Conservation (phyloP, 2,888 invertebrate species). For the Drosophila sordidapex region DNA sequence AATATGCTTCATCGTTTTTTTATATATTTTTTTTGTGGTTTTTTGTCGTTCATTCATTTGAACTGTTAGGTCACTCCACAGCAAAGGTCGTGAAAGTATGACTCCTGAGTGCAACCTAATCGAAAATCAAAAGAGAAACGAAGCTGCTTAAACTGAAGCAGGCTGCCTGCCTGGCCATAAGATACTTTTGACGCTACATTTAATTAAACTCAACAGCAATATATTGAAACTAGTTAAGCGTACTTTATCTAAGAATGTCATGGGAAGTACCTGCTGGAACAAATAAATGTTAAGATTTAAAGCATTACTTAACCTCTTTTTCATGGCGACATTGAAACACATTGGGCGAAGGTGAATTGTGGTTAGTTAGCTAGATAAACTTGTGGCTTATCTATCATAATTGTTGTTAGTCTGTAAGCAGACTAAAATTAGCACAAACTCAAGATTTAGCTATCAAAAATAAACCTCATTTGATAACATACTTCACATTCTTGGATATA, state of each 20-base stretch:
- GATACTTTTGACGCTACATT: slow-evolving; percentile 13
- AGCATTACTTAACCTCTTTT: not conserved
- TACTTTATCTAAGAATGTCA: not conserved
- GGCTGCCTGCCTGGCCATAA: not conserved
- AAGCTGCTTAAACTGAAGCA: slow-evolving; percentile 34
- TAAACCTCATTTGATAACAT: slow-evolving; percentile 5
- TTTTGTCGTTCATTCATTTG: slow-evolving; percentile 42
- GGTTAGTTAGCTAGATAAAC: slow-evolving; percentile 19
- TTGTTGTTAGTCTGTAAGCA: not conserved
- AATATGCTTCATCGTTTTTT: slow-evolving; percentile 31
- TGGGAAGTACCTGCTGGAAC: not conserved
- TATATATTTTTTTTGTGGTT: not conserved
- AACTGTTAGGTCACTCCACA: slow-evolving; percentile 59
- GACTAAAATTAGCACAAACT: not conserved
- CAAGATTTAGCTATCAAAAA: slow-evolving; percentile 5
- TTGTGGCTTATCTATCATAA: slow-evolving; percentile 16
- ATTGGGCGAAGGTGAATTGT: slow-evolving; percentile 16
- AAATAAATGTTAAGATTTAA: slow-evolving; percentile 2
- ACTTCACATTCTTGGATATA: not conserved
- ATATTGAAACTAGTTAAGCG: not conserved
- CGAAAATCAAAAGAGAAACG: slow-evolving; percentile 74
- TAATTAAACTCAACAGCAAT: slow-evolving; percentile 7
- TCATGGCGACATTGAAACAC: not conserved
- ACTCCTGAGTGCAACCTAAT: slow-evolving; percentile 48
- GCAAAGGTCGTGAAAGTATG: slow-evolving; percentile 70